Evolutionary conservation across 2,888 invertebrate genomes (phyloP).

Genomic region (Lycocerus yunnanus): DNA sequence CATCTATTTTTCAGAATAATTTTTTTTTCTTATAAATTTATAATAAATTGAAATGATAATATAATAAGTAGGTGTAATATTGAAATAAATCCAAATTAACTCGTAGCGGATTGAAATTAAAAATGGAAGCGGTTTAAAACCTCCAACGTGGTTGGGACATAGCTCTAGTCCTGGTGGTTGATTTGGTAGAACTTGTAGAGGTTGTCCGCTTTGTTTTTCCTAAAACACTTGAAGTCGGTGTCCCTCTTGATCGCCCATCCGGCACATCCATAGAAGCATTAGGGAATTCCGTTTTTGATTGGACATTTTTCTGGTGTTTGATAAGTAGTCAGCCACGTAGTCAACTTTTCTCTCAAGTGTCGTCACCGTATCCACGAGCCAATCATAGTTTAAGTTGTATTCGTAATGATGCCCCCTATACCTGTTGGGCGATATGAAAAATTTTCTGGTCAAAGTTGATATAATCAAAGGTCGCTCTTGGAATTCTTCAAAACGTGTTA

Average conservation of each 20-base stretch:
- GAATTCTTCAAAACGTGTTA: slow-evolving; percentile 29
- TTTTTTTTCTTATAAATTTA: too few relatives aligned
- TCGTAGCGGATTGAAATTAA: too few relatives aligned
- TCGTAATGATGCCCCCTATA: slow-evolving; percentile 41
- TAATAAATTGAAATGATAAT: too few relatives aligned
- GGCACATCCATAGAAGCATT: not conserved
- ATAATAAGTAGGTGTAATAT: too few relatives aligned
- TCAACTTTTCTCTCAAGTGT: not conserved
- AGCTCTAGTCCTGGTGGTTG: not conserved
- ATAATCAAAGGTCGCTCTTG: slow-evolving; percentile 40
- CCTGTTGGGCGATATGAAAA: slow-evolving; percentile 41
- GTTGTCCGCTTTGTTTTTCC: not conserved
- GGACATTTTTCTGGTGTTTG: not conserved
- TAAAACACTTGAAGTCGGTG: not conserved
- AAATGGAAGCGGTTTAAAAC: not conserved
- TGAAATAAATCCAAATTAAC: too few relatives aligned
- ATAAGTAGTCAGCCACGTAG: not conserved
- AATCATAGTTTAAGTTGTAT: not conserved
- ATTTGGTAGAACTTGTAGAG: not conserved
- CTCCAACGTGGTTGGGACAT: not conserved
- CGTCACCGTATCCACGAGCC: not conserved
- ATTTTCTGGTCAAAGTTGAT: slow-evolving; percentile 49
- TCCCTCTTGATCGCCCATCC: not conserved
- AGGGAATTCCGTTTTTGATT: not conserved
- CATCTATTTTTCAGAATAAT: too few relatives aligned